Evolutionary conservation across 2,113 vertebrate species (phyloP), one percentile per base, ranked within the genome.

Genomic region (Panurus biarmicus): DNA sequence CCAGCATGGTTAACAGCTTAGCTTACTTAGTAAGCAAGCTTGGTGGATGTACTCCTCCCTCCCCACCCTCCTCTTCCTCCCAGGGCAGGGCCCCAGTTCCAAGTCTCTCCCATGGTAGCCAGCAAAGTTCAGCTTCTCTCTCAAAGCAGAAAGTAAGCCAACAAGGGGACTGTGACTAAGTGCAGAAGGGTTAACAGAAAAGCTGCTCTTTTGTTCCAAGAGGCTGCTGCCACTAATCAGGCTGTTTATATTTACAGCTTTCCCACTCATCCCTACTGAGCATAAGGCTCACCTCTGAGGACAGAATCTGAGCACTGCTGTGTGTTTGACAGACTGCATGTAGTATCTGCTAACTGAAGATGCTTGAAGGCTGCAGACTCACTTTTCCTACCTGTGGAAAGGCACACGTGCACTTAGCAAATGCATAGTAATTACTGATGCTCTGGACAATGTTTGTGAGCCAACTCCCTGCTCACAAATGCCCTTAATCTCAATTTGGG

Each of bases 211-310:
- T 58, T 71, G 20, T 94, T 94, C 87, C 67, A 56, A 95, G 93
- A 85, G 77, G 69, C 90, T 82, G 87, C 90, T 94, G 88, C 36
- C 17, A 36, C 64, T 67, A 73, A 50, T 85, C 81, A 67, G 76
- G 25, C 69, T 87, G 67, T 73, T 87, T 77, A 40, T 88, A 65
- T 74, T 89, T 95, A 90, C 84, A 91, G 66, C 61, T 95, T 95
- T 89, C 64, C 54, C 45, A 28, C 64, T 88, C 74, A 85, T 85
- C 66, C 61, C 87, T 76, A 14, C 48, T 36, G 51, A 94, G 87
- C 65, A 89, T 81, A 87, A 70, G 69, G 12, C 66, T 57, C 14
- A 25, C 58, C 60, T 94, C 75, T 42, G 60, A 74, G 84, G 53
- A 19, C 14, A 82, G 82, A 83, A 22, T 87, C 93, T 85, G 93